Percentiles rank a stretch among this genome's conserved stretches.
Evolutionary conservation across 2,888 invertebrate species (phyloP).

Genomic region (Mythimna lalbum): DNA sequence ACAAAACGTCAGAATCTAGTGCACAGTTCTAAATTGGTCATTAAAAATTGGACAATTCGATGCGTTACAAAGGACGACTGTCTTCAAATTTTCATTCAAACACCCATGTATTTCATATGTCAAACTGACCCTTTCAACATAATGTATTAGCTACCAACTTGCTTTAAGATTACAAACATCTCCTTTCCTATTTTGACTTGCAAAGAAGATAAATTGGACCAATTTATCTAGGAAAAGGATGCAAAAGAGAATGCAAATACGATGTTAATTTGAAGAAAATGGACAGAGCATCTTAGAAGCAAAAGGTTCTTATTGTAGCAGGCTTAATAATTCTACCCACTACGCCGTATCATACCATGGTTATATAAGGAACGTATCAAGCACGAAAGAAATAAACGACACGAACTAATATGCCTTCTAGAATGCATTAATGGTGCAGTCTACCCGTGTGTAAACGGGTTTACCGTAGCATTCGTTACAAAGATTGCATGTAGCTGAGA

Average conservation of each 20-base stretch:
- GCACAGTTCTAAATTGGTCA: too few species aligned
- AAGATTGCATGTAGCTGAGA: too few species aligned
- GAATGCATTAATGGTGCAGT: too few species aligned
- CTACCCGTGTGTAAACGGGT: too few species aligned
- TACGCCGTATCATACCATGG: not conserved
- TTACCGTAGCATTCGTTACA: too few species aligned
- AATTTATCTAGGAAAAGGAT: conserved; percentile 43
- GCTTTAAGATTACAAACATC: conserved; percentile 34
- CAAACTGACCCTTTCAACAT: conserved; percentile 49
- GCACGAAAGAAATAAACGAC: too few species aligned
- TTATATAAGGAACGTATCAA: too few species aligned
- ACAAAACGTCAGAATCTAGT: too few species aligned
- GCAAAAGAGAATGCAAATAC: conserved; percentile 42
- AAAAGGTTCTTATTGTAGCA: not conserved
- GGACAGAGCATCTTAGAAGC: not conserved
- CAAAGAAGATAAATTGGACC: conserved; percentile 51
- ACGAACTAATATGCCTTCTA: too few species aligned
- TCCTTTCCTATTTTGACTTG: conserved; percentile 50
- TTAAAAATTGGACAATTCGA: not conserved
- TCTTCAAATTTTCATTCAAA: conserved; percentile 22
- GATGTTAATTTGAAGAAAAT: conserved; percentile 38
- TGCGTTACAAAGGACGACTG: not conserved
- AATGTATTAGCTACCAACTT: conserved; percentile 45
- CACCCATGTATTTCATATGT: conserved; percentile 30
- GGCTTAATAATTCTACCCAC: too few species aligned